Evolutionary conservation across 2,113 vertebrate species (phyloP).

Genomic region (Campylomormyrus numenius): DNA sequence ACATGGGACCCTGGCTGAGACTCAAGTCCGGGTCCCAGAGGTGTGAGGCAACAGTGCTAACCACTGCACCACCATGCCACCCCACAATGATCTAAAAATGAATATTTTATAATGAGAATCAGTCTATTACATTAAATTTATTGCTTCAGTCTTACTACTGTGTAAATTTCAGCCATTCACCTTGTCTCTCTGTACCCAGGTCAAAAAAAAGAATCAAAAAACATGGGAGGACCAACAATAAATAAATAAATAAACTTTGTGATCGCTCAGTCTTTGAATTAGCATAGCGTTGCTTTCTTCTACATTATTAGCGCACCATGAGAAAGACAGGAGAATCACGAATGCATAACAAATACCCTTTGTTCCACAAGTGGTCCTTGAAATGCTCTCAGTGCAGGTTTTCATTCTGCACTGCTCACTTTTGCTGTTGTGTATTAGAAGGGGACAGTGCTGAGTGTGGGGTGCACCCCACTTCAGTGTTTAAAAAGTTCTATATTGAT

Average conservation of each 20-base stretch:
- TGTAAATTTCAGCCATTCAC: constrained; percentile 31
- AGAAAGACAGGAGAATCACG: constrained; percentile 30
- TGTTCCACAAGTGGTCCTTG: constrained; percentile 36
- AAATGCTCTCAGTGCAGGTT: constrained; percentile 17
- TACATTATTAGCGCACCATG: constrained; percentile 24
- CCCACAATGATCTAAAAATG: constrained; percentile 29
- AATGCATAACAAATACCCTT: constrained; percentile 32
- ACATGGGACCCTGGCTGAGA: background rate
- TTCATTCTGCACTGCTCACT: background rate
- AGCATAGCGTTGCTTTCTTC: constrained; percentile 33
- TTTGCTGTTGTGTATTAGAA: background rate
- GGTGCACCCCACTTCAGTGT: background rate
- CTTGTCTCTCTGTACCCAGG: constrained; percentile 36
- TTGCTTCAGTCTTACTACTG: constrained; percentile 38
- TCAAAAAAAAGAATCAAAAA: constrained; percentile 27
- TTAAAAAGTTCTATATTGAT: background rate
- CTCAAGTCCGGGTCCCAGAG: background rate
- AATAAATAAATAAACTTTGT: constrained; percentile 12
- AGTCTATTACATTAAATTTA: constrained; percentile 35
- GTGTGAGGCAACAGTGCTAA: background rate
- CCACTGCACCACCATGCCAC: background rate
- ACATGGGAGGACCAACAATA: constrained; percentile 24
- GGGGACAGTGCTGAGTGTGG: background rate
- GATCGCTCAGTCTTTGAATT: constrained; percentile 33
- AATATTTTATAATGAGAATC: constrained; percentile 30